Evolutionary conservation across 2,113 vertebrate species (phyloP), one percentile per base, ranked within the genome.

Genomic region (Cyphomyrus plagiostoma): DNA sequence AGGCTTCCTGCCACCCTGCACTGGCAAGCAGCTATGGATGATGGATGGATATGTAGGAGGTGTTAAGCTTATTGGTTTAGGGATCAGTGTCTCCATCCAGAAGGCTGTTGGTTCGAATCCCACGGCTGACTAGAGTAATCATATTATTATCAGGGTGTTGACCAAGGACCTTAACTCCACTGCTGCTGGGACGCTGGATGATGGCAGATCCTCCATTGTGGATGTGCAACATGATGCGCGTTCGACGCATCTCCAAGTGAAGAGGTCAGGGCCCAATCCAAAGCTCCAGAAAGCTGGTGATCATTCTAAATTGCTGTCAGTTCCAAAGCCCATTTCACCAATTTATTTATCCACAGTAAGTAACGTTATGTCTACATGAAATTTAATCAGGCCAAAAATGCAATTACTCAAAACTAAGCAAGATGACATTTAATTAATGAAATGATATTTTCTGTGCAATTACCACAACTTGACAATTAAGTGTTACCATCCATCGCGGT

Each of bases 401-500:
- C 84, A 89, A 91, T 94, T 93, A 93, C 87, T 90, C 89, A 85
- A 48, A 89, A 42, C 19, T 90, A 86, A 70, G 82, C 84, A 15
- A 86, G 88, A 90, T 91, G 92, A 92, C 91, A 90, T 92, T 90
- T 30, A 90, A 93, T 91, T 92, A 93, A 94, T 94, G 85, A 90
- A 93, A 93, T 91, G 45, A 45, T 89, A 93, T 90, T 93, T 90
- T 92, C 46, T 84, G 70, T 83, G 58, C 92, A 92, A 93, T 94
- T 94, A 91, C 88, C 86, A 89, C 45, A 48, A 87, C 88, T 91
- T 90, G 89, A 83, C 58, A 90, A 88, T 46, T 23, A 91, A 90
- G 49, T 85, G 58, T 42, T 89, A 74, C 84, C 45, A 80, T 30
- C 23, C 53, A n/a, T 50, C 74, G 89, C 3, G 86, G 89, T 45